phyloP scores from a whole-genome alignment of 2,113 vertebrate species.

The Probosciger aterrimus region DNA sequence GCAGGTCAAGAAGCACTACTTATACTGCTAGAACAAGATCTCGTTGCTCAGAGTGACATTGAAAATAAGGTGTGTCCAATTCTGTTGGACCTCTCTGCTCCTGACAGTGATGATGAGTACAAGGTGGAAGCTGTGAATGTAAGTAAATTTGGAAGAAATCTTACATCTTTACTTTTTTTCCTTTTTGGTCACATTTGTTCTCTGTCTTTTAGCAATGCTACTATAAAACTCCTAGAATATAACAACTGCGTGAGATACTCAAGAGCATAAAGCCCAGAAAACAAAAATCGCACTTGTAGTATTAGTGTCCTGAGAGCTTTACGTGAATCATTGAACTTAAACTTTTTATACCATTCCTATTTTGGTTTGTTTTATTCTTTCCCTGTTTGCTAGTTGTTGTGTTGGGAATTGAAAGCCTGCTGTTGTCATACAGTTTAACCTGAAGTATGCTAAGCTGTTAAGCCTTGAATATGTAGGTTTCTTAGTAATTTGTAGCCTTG shows the following conservation, averaged over 20 bases:
- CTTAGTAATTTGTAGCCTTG: not conserved
- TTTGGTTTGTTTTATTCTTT: not conserved
- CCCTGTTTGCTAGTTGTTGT: not conserved
- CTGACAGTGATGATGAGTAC: slow-evolving; percentile 84
- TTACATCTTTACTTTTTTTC: not conserved
- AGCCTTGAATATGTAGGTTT: not conserved
- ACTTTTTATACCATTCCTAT: not conserved
- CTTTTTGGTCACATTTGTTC: not conserved
- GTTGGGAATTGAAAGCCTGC: not conserved
- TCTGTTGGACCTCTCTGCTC: slow-evolving; percentile 84
- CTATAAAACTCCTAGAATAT: not conserved
- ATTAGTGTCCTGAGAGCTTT: not conserved
- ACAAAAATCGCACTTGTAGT: not conserved
- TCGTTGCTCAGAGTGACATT: slow-evolving; percentile 84
- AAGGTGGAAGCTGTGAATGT: slow-evolving; percentile 88
- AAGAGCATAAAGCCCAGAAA: not conserved
- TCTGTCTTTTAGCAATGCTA: not conserved
- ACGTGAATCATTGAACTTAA: not conserved
- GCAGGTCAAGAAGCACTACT: slow-evolving; percentile 88
- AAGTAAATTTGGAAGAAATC: slow-evolving; percentile 46
- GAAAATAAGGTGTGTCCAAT: slow-evolving; percentile 88
- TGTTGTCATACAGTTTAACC: not conserved
- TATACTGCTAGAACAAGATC: slow-evolving; percentile 87
- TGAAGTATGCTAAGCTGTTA: not conserved
- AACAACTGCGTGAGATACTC: not conserved